A percentile compares a stretch with the other conserved stretches of the same genome.
phyloP scores from a whole-genome alignment of 2,888 invertebrate genomes.

The Ophion ventricosus region DNA sequence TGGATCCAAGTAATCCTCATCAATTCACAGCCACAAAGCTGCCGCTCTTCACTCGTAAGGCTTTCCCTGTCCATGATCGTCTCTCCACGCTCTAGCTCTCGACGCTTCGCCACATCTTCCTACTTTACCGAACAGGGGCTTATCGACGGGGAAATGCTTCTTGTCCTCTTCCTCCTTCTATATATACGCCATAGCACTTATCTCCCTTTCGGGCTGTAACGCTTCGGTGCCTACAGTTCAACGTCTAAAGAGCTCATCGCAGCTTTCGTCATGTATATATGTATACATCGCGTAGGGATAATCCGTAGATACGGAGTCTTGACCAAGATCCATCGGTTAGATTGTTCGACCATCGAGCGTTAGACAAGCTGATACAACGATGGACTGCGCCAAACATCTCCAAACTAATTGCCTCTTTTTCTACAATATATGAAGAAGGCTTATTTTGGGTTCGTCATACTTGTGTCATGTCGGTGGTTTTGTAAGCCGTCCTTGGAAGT shows the following conservation, averaged over 20 bases:
- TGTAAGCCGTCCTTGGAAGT: neutral
- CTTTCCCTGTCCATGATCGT: constrained; percentile 19
- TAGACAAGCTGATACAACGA: constrained; percentile 12
- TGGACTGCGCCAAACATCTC: neutral
- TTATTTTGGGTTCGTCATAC: neutral
- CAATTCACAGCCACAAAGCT: constrained; percentile 50
- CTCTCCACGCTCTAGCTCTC: constrained; percentile 1
- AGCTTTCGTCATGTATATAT: neutral
- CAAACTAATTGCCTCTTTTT: neutral
- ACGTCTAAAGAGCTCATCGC: constrained; percentile 24
- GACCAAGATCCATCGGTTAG: constrained; percentile 10
- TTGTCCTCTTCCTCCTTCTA: neutral
- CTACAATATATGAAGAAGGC: neutral
- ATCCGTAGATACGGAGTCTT: neutral
- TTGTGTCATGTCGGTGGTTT: neutral
- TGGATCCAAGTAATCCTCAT: constrained; percentile 56
- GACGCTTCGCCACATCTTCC: constrained; percentile 24
- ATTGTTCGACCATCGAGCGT: neutral
- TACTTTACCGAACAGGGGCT: constrained; percentile 10
- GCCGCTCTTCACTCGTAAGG: constrained; percentile 36
- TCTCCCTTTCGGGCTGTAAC: constrained; percentile 21
- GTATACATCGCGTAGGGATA: neutral
- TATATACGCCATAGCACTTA: constrained; percentile 49
- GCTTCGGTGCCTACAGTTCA: constrained; percentile 39
- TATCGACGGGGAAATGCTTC: constrained; percentile 6